phyloP scores from a whole-genome alignment of 2,113 vertebrate species.

The Pollimyrus isidori region DNA sequence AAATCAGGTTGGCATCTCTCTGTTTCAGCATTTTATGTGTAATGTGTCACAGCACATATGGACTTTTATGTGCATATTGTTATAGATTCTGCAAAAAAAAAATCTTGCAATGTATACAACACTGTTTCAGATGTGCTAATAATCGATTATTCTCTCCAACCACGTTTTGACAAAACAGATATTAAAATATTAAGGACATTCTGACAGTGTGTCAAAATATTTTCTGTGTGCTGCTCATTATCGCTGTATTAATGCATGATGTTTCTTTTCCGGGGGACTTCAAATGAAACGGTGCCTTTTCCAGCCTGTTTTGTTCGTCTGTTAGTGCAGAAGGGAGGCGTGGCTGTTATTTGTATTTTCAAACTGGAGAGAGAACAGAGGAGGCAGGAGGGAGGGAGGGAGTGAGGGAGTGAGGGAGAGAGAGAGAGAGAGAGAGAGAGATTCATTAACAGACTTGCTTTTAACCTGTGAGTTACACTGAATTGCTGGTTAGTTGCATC shows the following conservation, averaged over 20 bases:
- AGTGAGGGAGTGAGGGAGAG: background rate
- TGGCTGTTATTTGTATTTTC: constrained; percentile 14
- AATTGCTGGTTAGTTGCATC: constrained; percentile 43
- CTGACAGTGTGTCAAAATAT: background rate
- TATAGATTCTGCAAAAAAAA: background rate
- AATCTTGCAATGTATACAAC: background rate
- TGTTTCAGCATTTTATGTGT: background rate
- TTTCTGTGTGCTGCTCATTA: background rate
- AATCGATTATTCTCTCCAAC: background rate
- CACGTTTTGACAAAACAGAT: background rate
- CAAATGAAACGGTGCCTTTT: constrained; percentile 2
- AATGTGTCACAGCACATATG: background rate
- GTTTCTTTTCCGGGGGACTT: background rate
- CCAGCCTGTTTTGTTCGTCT: background rate
- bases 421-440: background rate
- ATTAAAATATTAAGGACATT: constrained; percentile 11
- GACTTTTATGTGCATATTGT: background rate
- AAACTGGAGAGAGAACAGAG: background rate
- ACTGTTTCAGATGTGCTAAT: background rate
- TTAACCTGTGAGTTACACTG: constrained; percentile 38
- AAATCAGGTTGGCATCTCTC: background rate
- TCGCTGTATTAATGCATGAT: background rate
- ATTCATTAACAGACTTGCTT: constrained; percentile 10
- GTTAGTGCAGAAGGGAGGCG: background rate
- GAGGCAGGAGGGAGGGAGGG: background rate